Conservation (phyloP, 2,797 vertebrate species). For the Pelochelys cantorii region DNA sequence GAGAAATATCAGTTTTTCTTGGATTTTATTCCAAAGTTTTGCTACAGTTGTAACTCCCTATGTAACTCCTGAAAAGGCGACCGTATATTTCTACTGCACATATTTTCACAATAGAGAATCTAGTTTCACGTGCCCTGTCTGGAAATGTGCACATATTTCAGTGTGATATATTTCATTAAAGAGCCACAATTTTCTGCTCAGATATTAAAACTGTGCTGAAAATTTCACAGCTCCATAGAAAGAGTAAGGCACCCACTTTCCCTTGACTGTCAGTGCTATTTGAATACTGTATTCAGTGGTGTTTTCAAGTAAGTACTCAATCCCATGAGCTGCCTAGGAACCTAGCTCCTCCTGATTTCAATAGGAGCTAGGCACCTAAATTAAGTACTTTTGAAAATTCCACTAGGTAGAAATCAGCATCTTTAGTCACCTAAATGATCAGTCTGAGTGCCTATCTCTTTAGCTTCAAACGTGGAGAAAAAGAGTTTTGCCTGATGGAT, state of each 20-base stretch:
- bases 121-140: neutral
- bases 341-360: neutral
- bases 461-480: no score
- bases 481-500: no score
- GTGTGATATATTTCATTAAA: neutral
- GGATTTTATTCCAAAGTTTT: neutral
- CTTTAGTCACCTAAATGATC: neutral
- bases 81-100: no score
- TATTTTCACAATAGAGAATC: neutral
- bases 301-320: neutral
- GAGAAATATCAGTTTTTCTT: neutral
- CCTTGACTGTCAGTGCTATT: neutral
- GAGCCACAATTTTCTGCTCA: neutral
- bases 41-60: neutral
- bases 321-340: no score
- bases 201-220: neutral
- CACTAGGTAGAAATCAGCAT: neutral
- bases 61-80: accelerated
- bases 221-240: neutral
- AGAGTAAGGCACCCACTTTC: neutral
- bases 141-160: neutral
- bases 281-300: neutral
- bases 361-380: neutral
- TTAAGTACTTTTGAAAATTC: neutral
- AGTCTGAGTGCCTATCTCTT: no score